These are phyloP conservation scores for Leptobrachium ailaonicum DNA, from an alignment of 2,113 vertebrate species.

Conservation along the genomic window DNA sequence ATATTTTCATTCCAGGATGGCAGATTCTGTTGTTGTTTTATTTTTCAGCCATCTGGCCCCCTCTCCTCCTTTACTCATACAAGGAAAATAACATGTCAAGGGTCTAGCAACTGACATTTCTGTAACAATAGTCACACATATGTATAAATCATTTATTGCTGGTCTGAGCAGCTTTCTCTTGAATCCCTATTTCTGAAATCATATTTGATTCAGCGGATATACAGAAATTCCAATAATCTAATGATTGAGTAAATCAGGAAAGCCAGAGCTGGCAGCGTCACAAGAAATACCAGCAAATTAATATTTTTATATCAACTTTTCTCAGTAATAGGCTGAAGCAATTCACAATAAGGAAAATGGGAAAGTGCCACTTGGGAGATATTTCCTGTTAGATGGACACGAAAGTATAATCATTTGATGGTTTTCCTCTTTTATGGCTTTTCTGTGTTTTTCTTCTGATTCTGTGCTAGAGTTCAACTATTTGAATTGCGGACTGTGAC, in stretches of 20 bases:
- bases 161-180: not conserved
- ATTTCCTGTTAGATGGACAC: slow-evolving; percentile 11
- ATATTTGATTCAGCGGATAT: not conserved
- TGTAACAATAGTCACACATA: not conserved
- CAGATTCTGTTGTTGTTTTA: too few species aligned
- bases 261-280: not conserved
- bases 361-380: slow-evolving; percentile 20
- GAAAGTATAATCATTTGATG: slow-evolving; percentile 27
- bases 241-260: not conserved
- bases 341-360: slow-evolving; percentile 8
- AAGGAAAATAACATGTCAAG: not conserved
- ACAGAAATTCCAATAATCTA: not conserved
- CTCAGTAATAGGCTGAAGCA: slow-evolving; percentile 34
- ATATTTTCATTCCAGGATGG: too few species aligned
- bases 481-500: too few species aligned
- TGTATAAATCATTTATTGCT: not conserved
- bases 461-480: too few species aligned
- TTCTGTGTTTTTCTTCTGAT: not conserved
- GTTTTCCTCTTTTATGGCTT: slow-evolving; percentile 23
- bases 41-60: too few species aligned
- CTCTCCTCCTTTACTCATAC: not conserved
- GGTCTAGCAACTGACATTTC: not conserved
- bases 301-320: slow-evolving; percentile 17
- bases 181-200: not conserved
- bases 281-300: not conserved